These are phyloP conservation scores for Lutjanus argentimaculatus DNA, from an alignment of 2,797 vertebrate genomes.

Conservation along the genomic window DNA sequence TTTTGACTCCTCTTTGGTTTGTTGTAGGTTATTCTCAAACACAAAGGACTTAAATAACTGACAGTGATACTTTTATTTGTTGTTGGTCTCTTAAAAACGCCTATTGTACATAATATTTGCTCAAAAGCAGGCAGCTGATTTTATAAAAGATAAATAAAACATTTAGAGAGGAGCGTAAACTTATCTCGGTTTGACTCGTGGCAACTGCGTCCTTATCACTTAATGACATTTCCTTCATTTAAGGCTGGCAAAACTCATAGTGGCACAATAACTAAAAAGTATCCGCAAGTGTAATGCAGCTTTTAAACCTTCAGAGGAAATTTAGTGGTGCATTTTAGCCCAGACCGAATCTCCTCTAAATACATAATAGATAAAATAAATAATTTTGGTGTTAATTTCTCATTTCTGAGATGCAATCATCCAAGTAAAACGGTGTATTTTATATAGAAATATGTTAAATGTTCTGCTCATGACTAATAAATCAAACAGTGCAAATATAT, in stretches of 20 bases:
- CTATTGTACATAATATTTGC: background rate
- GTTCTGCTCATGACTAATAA: background rate
- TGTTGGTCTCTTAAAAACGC: conserved; percentile 13
- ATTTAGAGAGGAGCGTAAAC: background rate
- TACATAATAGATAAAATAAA: background rate
- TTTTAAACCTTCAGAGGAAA: background rate
- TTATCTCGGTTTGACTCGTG: conserved; percentile 11
- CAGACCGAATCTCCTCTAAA: background rate
- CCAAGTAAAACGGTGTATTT: fast-evolving
- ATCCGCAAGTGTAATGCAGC: background rate
- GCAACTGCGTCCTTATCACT: conserved; percentile 6
- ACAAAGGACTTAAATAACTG: background rate
- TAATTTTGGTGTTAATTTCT: background rate
- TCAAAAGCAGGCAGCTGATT: conserved; percentile 29
- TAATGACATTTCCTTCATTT: conserved; percentile 22
- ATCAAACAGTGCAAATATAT: background rate
- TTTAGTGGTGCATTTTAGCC: background rate
- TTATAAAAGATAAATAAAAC: conserved; percentile 7
- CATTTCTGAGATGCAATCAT: background rate
- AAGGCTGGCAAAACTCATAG: background rate
- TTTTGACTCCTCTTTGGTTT: conserved; percentile 23
- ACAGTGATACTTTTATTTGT: conserved; percentile 6
- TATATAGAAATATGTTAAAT: background rate
- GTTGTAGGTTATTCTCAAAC: conserved; percentile 3
- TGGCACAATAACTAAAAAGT: background rate